Base-by-base conservation (phyloP, 2,797 vertebrate genomes). In the Steatocranus sp. region DNA sequence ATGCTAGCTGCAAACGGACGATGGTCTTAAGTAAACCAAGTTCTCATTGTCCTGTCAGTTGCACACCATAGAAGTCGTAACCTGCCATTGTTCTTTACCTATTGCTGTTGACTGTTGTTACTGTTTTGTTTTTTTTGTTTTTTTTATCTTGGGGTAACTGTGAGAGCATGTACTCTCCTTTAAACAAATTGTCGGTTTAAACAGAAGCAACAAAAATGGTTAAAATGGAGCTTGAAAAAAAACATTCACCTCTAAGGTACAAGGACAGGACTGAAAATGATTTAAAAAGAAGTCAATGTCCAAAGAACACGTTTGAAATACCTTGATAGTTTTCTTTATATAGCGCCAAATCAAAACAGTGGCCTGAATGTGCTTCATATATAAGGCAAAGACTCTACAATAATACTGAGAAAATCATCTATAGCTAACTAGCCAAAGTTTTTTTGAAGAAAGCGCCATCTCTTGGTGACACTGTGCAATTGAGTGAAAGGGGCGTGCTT, bases 311-410 rank as follows among this genome's bases (percentile, higher is more conserved):
- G 56, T 61, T 34, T 34, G 30, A 61, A 34, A n/a, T 61, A 61
- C 56, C 30, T n/a, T 34, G 0, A 61, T 61, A 61, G 17, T 34
- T 61, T n/a, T 61, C 5, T 11, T 61, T n/a, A 61, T n/a, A n/a
- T 34, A 34, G 30, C 8, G 4, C 17, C 30, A 61, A 34, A 61
- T 61, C 30, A 34, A 58, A 58, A 58, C 10, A 58, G 56, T 34
- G 17, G 0, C 2, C 56, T 58, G 6, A 61, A 61, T 61, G 17
- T 34, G 17, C 30, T 61, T 61, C 0, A 0, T 30, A 58, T 0
- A n/a, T n/a, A 58, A 2, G 1, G 56, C 17, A n/a, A 34, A 34
- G 17, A 58, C 0, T 56, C 56, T 58, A n/a, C 10, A n/a, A 61
- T 61, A 7, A 61, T n/a, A 11, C 30, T 61, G 30, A 3, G 0